phyloP scores from a whole-genome alignment of 2,113 vertebrate genomes.

The Burhinus bistriatus region DNA sequence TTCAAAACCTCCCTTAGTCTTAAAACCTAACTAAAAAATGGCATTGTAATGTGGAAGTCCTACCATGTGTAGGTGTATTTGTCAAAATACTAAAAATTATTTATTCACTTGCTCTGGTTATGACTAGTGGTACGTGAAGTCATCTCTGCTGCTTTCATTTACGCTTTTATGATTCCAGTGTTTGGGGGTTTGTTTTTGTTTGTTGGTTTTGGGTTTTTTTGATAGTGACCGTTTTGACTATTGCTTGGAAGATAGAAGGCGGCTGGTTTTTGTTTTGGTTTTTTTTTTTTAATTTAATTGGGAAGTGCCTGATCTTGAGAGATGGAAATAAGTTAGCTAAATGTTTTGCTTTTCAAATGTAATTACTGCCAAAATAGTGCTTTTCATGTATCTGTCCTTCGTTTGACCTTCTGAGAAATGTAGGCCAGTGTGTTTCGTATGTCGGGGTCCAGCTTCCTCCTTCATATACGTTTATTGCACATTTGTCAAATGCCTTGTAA shows the following conservation, averaged over 20 bases:
- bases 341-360: not conserved
- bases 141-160: not conserved
- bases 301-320: not conserved
- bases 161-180: not conserved
- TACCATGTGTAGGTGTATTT: not conserved
- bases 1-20: not conserved
- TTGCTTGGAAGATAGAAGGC: not conserved
- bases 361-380: not conserved
- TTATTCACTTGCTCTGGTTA: not conserved
- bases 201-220: not conserved
- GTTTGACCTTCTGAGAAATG: not conserved
- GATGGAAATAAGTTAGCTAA: not conserved
- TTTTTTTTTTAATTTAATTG: not conserved
- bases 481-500: not conserved
- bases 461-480: not conserved
- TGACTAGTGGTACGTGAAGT: not conserved
- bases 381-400: not conserved
- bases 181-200: not conserved
- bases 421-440: not conserved
- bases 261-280: not conserved
- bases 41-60: not conserved
- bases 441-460: not conserved
- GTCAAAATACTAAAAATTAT: not conserved
- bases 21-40: not conserved
- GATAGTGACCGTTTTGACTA: not conserved